Conservation (phyloP, 2,888 invertebrate genomes). For the Limnephilus lunatus region DNA sequence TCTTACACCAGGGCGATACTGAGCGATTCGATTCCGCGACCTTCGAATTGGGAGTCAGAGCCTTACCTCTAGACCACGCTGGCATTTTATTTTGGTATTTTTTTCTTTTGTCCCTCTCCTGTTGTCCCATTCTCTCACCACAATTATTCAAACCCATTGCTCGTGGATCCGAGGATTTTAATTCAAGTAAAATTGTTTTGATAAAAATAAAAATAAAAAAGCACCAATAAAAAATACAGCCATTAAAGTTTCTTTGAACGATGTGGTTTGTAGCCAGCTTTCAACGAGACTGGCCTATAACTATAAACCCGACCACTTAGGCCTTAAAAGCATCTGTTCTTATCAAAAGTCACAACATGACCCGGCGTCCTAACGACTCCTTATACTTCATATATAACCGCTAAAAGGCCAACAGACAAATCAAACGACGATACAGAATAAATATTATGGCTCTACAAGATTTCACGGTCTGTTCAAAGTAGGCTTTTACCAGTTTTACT, state of each 20-base stretch:
- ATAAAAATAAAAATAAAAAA: neutral
- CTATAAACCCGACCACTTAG: constrained; percentile 30
- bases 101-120: no score
- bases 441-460: neutral
- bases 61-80: no score
- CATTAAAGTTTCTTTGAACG: neutral
- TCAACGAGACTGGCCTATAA: neutral
- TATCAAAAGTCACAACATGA: constrained; percentile 39
- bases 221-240: neutral
- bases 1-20: no score
- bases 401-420: constrained; percentile 25
- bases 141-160: neutral
- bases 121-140: no score
- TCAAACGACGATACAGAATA: constrained; percentile 11
- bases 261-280: neutral
- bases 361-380: constrained; percentile 21
- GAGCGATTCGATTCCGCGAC: no score
- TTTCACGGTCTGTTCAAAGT: neutral
- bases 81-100: no score
- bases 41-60: no score
- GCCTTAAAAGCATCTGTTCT: constrained; percentile 37
- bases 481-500: neutral
- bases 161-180: neutral
- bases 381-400: constrained; percentile 15
- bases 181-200: neutral